These are phyloP conservation scores for Musca domestica DNA, from an alignment of 1,140 invertebrate genomes.

Conservation along the genomic window DNA sequence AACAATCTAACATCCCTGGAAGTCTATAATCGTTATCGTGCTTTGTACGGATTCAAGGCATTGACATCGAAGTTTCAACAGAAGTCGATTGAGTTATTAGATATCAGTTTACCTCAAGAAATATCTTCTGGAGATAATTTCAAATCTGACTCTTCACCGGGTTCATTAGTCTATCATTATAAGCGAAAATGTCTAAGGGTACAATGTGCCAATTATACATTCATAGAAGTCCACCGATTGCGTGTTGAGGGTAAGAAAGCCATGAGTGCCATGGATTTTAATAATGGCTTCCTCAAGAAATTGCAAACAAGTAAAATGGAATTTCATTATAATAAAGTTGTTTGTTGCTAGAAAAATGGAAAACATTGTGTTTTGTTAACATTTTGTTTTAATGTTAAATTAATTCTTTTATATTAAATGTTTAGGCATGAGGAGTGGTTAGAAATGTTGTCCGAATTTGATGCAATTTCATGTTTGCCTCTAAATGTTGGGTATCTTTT, in stretches of 20 bases:
- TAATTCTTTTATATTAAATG: too few species aligned
- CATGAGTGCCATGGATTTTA: constrained; percentile 66
- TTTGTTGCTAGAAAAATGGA: constrained; percentile 19
- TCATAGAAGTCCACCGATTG: constrained; percentile 61
- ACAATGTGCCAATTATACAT: constrained; percentile 60
- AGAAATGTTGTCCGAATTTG: too few species aligned
- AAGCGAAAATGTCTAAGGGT: constrained; percentile 56
- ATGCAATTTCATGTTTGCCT: too few species aligned
- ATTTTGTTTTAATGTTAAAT: constrained; percentile 20
- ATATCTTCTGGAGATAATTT: too few species aligned
- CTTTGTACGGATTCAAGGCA: constrained; percentile 63
- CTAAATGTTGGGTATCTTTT: too few species aligned
- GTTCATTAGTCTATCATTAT: constrained; percentile 33
- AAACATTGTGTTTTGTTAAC: constrained; percentile 6
- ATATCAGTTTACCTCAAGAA: constrained; percentile 49
- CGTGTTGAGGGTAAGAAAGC: constrained; percentile 60
- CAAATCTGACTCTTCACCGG: constrained; percentile 19
- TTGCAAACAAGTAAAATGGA: constrained; percentile 3
- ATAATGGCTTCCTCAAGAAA: constrained; percentile 66
- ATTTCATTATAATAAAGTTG: constrained; percentile 15
- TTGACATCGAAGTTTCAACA: constrained; percentile 62
- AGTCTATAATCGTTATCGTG: constrained; percentile 67
- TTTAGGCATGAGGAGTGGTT: too few species aligned
- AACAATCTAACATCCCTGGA: constrained; percentile 59
- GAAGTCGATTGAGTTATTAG: constrained; percentile 61